A percentile compares a stretch with the other conserved stretches of the same genome.
Conservation (phyloP, 2,888 invertebrate genomes). For the Brachynemurus nebulosus region DNA sequence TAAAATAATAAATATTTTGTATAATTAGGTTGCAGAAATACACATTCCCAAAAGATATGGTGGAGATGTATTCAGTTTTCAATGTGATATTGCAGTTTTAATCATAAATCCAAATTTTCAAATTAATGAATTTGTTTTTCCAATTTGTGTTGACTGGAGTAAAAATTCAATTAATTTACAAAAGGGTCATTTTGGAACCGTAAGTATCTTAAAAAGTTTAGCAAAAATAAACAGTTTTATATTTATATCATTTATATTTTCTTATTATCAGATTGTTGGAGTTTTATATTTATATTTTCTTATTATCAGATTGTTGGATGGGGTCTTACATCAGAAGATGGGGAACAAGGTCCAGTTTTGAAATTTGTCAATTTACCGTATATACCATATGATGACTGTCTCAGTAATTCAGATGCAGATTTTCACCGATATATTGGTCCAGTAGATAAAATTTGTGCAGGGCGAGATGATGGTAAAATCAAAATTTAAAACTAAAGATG, state of each 20-base stretch:
- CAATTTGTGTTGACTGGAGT: constrained; percentile 2
- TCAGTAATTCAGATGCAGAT: constrained; percentile 6
- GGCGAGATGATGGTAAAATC: constrained; percentile 14
- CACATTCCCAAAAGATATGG: background rate
- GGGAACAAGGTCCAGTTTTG: constrained; percentile 12
- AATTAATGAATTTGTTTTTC: background rate
- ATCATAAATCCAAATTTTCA: background rate
- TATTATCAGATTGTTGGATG: constrained; percentile 16
- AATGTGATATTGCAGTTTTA: background rate
- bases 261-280: too few relatives aligned
- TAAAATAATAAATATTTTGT: background rate
- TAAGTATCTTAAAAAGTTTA: too few relatives aligned
- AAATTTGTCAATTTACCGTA: constrained; percentile 16
- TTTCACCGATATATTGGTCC: constrained; percentile 16
- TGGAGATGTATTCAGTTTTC: background rate
- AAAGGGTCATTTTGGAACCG: too few relatives aligned
- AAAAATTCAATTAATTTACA: too few relatives aligned
- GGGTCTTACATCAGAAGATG: constrained; percentile 16
- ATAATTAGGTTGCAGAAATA: background rate
- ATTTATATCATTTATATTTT: too few relatives aligned
- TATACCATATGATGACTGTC: constrained; percentile 15
- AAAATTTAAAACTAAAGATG: background rate
- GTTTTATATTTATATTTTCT: too few relatives aligned
- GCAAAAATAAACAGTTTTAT: too few relatives aligned
- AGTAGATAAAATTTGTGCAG: constrained; percentile 20